These are phyloP conservation scores for Enchytraeus crypticus DNA, from an alignment of 2,888 invertebrate genomes.

Conservation along the genomic window DNA sequence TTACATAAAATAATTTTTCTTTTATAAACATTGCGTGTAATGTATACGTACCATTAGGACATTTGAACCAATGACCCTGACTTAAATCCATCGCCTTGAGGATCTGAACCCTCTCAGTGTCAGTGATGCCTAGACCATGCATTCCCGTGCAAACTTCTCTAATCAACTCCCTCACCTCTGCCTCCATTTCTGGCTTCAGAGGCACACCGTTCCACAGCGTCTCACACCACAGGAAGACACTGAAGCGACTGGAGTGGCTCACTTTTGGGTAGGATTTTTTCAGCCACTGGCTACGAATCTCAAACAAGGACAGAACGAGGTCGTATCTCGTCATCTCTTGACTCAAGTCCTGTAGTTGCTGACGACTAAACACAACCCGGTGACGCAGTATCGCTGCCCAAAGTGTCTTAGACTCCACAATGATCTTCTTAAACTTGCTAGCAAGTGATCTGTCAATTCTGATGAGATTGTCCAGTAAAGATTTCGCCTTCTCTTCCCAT, in stretches of 20 bases:
- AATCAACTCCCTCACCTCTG: not conserved
- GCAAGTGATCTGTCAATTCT: too few species aligned
- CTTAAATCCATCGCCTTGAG: conserved; percentile 55
- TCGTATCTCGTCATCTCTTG: conserved; percentile 5
- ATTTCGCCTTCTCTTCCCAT: too few species aligned
- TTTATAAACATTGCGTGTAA: too few species aligned
- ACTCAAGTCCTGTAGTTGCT: conserved; percentile 18
- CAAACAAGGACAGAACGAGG: conserved; percentile 4
- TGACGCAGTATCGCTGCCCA: not conserved
- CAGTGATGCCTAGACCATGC: conserved; percentile 37
- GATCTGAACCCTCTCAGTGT: conserved; percentile 54
- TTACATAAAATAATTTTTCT: too few species aligned
- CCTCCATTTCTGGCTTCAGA: not conserved
- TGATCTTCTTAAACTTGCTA: too few species aligned
- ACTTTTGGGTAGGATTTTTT: not conserved
- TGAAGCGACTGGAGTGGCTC: not conserved
- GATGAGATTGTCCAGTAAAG: too few species aligned
- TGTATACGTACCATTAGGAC: too few species aligned
- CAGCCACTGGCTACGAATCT: too few species aligned
- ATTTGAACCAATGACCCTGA: too few species aligned
- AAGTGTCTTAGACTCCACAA: too few species aligned
- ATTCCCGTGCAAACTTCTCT: conserved; percentile 2
- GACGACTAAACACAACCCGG: conserved; percentile 17
- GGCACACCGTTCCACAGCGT: conserved; percentile 1
- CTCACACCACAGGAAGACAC: not conserved